Conservation (phyloP, 2,888 invertebrate genomes). For the Rugalucina vietnamica region DNA sequence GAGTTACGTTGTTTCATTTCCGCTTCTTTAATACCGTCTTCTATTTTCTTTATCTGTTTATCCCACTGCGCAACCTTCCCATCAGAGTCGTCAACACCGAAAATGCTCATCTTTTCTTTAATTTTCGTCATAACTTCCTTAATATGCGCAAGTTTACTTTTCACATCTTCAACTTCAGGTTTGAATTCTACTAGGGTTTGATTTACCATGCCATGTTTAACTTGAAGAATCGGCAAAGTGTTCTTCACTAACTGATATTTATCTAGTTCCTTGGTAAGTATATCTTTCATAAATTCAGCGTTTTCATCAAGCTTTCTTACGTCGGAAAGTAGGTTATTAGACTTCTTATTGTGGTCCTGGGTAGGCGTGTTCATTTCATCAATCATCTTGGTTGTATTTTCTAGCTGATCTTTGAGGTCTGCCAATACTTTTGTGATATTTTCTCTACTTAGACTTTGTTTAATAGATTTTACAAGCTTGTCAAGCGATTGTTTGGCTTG, state of each 20-base stretch:
- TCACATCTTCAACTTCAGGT: conserved; percentile 28
- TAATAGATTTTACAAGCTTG: not conserved
- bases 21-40: conserved; percentile 29
- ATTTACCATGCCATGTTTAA: conserved; percentile 33
- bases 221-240: conserved; percentile 31
- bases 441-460: conserved; percentile 22
- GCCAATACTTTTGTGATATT: not conserved
- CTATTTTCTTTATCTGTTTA: conserved; percentile 31
- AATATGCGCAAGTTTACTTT: conserved; percentile 15
- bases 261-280: conserved; percentile 38
- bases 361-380: conserved; percentile 9
- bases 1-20: conserved; percentile 22
- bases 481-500: not conserved
- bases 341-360: not conserved
- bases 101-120: conserved; percentile 53
- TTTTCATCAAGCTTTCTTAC: not conserved
- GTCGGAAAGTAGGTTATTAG: not conserved
- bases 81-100: conserved; percentile 48
- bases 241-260: conserved; percentile 44
- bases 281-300: conserved; percentile 7
- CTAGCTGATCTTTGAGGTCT: not conserved
- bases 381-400: not conserved
- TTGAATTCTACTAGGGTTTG: conserved; percentile 21
- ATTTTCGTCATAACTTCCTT: conserved; percentile 40
- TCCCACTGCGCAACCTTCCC: conserved; percentile 42